A percentile compares a stretch with the other conserved stretches of the same genome.
These are phyloP conservation scores for Cyclina sinensis DNA, from an alignment of 1,140 invertebrate genomes.

Conservation along the genomic window DNA sequence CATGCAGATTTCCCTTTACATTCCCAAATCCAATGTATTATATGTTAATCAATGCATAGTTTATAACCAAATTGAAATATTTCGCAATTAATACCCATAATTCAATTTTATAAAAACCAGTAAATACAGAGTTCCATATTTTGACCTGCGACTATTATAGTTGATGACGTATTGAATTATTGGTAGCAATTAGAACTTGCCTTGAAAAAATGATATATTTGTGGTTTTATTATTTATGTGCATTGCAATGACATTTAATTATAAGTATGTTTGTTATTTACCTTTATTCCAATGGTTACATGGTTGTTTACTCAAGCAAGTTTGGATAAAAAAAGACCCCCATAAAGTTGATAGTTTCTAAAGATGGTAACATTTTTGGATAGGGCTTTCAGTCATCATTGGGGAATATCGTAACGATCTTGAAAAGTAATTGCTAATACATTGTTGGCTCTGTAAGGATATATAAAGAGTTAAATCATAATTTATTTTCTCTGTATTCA, in stretches of 20 bases:
- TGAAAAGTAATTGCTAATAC: background rate
- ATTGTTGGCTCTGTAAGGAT: background rate
- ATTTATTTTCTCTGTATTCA: slow-evolving; percentile 29
- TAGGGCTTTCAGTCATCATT: background rate
- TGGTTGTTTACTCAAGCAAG: slow-evolving; percentile 12
- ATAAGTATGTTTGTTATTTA: slow-evolving; percentile 46
- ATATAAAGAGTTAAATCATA: background rate
- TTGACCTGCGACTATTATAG: too few relatives aligned
- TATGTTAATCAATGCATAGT: too few relatives aligned
- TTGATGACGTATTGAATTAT: too few relatives aligned
- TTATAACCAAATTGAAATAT: too few relatives aligned
- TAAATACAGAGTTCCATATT: too few relatives aligned
- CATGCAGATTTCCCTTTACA: too few relatives aligned
- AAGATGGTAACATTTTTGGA: slow-evolving; percentile 32
- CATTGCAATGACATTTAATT: slow-evolving; percentile 16
- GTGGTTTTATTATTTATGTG: background rate
- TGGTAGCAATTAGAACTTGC: background rate
- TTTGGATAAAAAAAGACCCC: slow-evolving; percentile 26
- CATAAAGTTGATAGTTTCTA: slow-evolving; percentile 47
- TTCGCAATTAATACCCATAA: too few relatives aligned
- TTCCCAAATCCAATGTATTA: too few relatives aligned
- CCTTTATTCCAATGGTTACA: slow-evolving; percentile 34
- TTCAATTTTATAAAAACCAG: too few relatives aligned
- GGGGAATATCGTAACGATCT: background rate
- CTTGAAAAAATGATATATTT: slow-evolving; percentile 36